Evolutionary conservation across 2,888 invertebrate genomes (phyloP).

Genomic region (Didymodactylos carnosus): DNA sequence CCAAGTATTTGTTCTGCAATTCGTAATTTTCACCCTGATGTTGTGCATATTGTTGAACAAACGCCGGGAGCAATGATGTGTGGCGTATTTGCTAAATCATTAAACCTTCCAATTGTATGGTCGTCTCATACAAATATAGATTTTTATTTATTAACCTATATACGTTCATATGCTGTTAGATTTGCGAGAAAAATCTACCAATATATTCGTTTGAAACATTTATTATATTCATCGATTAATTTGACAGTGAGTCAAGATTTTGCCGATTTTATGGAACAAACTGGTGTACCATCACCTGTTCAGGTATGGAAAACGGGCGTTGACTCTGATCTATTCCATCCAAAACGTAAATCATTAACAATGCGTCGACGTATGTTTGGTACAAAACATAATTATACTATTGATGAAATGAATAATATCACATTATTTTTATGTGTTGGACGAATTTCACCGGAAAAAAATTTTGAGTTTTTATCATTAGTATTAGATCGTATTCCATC

Average conservation of each 20-base stretch:
- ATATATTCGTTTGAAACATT: constrained; percentile 2
- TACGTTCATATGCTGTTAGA: neutral
- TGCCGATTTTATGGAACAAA: neutral
- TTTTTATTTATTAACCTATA: constrained; percentile 10
- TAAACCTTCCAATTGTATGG: constrained; percentile 14
- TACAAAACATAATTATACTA: neutral
- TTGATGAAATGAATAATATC: constrained; percentile 4
- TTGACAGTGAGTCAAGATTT: constrained; percentile 14
- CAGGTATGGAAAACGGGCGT: constrained; percentile 15
- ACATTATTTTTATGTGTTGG: constrained; percentile 9
- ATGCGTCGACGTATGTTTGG: constrained; percentile 11
- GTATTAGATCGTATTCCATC: constrained; percentile 1
- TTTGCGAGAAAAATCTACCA: neutral
- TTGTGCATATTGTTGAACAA: constrained; percentile 12
- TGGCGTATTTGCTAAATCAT: constrained; percentile 1
- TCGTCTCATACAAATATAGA: constrained; percentile 12
- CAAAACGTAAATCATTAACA: neutral
- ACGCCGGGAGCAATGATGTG: constrained; percentile 10
- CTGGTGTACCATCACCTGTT: constrained; percentile 1
- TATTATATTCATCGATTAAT: constrained; percentile 5
- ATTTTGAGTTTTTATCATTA: constrained; percentile 10
- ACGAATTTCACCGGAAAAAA: constrained; percentile 14
- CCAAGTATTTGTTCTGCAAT: constrained; percentile 8
- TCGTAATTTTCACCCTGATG: constrained; percentile 8
- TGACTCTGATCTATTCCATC: constrained; percentile 9